phyloP scores from a whole-genome alignment of 2,888 invertebrate species.

The Polyploca ridens region DNA sequence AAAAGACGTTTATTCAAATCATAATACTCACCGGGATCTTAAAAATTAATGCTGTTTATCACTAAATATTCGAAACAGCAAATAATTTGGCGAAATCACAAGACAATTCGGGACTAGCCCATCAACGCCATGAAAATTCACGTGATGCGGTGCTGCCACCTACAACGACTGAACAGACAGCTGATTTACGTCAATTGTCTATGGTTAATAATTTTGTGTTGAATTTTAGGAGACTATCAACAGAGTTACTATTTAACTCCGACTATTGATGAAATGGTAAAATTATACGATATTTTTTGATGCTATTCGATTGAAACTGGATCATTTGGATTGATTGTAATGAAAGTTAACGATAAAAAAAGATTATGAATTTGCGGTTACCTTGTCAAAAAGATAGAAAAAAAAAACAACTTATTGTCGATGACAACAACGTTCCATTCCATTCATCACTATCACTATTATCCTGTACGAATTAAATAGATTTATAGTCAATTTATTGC shows the following conservation, averaged over 20 bases:
- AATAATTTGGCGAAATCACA: constrained; percentile 83
- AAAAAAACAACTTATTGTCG: constrained; percentile 4
- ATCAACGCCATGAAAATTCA: constrained; percentile 86
- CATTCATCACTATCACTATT: not conserved
- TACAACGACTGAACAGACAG: constrained; percentile 79
- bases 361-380: constrained; percentile 14
- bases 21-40: constrained; percentile 76
- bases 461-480: too few relatives aligned
- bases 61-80: constrained; percentile 78
- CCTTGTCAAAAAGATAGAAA: constrained; percentile 19
- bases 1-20: constrained; percentile 36
- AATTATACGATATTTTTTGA: not conserved
- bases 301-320: not conserved
- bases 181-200: constrained; percentile 85
- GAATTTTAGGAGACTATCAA: constrained; percentile 6
- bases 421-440: constrained; percentile 1
- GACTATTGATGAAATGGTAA: not conserved
- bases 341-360: not conserved
- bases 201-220: constrained; percentile 46
- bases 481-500: too few relatives aligned
- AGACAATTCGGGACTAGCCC: constrained; percentile 84
- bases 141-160: constrained; percentile 86
- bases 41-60: constrained; percentile 78
- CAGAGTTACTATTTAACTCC: not conserved
- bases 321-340: too few relatives aligned